These are phyloP conservation scores for Drosophila nikananu DNA, from an alignment of 1,140 invertebrate species.

Conservation along the genomic window DNA sequence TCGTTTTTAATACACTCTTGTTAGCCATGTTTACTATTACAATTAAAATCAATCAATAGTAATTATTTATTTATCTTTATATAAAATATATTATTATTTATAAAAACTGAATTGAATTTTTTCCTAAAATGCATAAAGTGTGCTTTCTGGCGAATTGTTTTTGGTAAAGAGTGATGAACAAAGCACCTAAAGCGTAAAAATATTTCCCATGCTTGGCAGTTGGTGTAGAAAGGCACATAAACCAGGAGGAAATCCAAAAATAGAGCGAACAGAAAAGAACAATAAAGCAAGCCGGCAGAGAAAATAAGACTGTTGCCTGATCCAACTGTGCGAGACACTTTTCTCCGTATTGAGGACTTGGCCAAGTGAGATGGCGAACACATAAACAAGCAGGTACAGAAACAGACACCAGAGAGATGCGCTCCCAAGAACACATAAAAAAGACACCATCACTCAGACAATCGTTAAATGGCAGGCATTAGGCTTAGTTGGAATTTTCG, in stretches of 20 bases:
- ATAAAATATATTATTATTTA: too few relatives aligned
- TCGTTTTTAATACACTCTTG: background rate
- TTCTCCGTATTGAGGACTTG: slow-evolving; percentile 28
- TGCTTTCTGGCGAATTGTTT: background rate
- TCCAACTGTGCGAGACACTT: slow-evolving; percentile 32
- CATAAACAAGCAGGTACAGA: slow-evolving; percentile 22
- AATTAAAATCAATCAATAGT: background rate
- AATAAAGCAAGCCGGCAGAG: slow-evolving; percentile 41
- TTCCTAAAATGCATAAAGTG: background rate
- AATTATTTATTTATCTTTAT: background rate
- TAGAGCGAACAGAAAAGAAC: background rate
- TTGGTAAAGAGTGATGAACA: slow-evolving; percentile 5
- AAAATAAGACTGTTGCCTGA: slow-evolving; percentile 37
- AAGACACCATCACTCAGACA: slow-evolving; percentile 9
- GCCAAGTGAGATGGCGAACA: slow-evolving; percentile 4
- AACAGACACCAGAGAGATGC: slow-evolving; percentile 2
- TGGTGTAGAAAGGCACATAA: slow-evolving; percentile 6
- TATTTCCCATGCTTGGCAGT: background rate
- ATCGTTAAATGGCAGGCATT: slow-evolving; percentile 55
- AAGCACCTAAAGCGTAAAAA: background rate
- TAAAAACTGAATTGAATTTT: too few relatives aligned
- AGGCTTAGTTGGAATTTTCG: slow-evolving; percentile 50
- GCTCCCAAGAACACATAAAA: slow-evolving; percentile 1
- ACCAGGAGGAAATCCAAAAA: background rate
- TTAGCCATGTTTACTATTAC: background rate